These are phyloP conservation scores for Champsocephalus esox DNA, from an alignment of 2,797 vertebrate genomes.

Conservation along the genomic window DNA sequence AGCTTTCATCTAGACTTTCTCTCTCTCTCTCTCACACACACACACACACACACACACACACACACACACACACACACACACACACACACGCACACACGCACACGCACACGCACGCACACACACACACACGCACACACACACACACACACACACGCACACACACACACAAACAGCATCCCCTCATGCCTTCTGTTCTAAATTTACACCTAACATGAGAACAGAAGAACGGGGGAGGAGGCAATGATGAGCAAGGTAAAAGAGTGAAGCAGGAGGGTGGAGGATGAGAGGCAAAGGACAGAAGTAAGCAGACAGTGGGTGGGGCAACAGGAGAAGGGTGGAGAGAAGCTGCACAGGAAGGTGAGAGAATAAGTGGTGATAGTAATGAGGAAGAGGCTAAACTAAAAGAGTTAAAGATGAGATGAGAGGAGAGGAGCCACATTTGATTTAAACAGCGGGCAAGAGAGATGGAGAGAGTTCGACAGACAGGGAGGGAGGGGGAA, in stretches of 20 bases:
- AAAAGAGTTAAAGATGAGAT: constrained; percentile 29
- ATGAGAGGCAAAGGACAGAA: constrained; percentile 49
- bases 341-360: constrained; percentile 26
- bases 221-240: constrained; percentile 65
- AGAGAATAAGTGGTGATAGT: constrained; percentile 48
- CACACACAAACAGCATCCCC: constrained; percentile 68
- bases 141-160: constrained; percentile 32
- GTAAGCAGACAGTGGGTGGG: constrained; percentile 37
- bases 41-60: constrained; percentile 33
- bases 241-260: constrained; percentile 45
- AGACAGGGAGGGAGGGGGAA: constrained; percentile 66
- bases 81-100: constrained; percentile 17
- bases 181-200: constrained; percentile 84
- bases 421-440: constrained; percentile 55
- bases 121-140: constrained; percentile 35
- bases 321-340: background rate
- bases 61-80: constrained; percentile 31
- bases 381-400: constrained; percentile 42
- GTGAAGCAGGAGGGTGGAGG: constrained; percentile 46
- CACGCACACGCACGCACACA: constrained; percentile 36
- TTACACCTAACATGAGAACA: constrained; percentile 82
- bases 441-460: constrained; percentile 62
- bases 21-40: constrained; percentile 33
- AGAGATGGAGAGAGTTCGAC: constrained; percentile 55
- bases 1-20: constrained; percentile 78